Evolutionary conservation across 2,888 invertebrate species (phyloP), one percentile per base, ranked within the genome.

Genomic region (Orthonychiurus folsomi): DNA sequence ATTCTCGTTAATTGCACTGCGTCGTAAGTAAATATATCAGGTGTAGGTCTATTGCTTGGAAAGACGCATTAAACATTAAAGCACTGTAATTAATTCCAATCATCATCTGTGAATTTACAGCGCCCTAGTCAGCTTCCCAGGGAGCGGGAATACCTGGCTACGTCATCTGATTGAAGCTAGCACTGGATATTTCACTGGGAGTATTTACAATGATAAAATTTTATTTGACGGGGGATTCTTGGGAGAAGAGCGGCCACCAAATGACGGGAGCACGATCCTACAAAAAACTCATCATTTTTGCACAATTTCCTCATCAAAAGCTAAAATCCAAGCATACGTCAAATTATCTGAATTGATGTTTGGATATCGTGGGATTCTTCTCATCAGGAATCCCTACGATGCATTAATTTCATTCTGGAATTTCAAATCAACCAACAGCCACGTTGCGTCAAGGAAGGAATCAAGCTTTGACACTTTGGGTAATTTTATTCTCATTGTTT

Each of bases 101-200:
- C n/a, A n/a, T n/a, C n/a, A n/a, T n/a, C n/a, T n/a, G n/a, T n/a
- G n/a, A n/a, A n/a, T n/a, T n/a, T 64, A 9, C 62, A 72, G 72
- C 60, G 75, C 75, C 55, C 69, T 75, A 25, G 74, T 74, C 25
- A 75, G 75, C 48, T 76, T 74, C 63, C 75, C 75, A 3, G 74
- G 75, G 21, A 73, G 72, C 26, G 75, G 76, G 5, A 75, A 76
- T 68, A 75, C 76, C n/a, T 76, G 76, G 76, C 66, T 75, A 9
- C 67, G 76, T n/a, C 74, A 75, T 63, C 65, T 76, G 59, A 69
- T 76, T n/a, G 75, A 76, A 67, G 69, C 71, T 25, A 73, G 73
- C 23, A 71, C 74, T 52, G 76, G 76, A 3, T 66, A 75, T 53
- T 76, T 76, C 70, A 76, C 75, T n/a, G 76, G 75, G 28, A 74